phyloP scores from a whole-genome alignment of 2,888 invertebrate species.

The Sarcophaga variegata region DNA sequence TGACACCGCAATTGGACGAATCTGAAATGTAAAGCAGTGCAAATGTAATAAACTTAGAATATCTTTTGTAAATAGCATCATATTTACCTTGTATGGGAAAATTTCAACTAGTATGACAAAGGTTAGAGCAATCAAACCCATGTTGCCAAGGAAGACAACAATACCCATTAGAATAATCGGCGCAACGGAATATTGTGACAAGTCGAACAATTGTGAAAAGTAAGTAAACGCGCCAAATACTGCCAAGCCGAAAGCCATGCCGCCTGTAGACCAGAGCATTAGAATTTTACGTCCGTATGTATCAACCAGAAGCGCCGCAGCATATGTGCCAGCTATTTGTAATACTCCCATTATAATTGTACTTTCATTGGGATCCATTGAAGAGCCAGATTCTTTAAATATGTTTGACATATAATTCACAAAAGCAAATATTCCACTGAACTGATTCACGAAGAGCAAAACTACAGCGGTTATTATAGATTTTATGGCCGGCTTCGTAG shows the following conservation, averaged over 20 bases:
- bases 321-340: constrained; percentile 78
- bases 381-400: constrained; percentile 75
- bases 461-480: constrained; percentile 73
- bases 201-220: constrained; percentile 66
- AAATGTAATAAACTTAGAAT: not conserved
- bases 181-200: constrained; percentile 75
- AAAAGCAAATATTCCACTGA: constrained; percentile 77
- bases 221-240: constrained; percentile 76
- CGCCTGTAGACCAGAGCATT: constrained; percentile 76
- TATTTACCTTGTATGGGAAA: constrained; percentile 77
- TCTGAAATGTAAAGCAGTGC: constrained; percentile 72
- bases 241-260: constrained; percentile 74
- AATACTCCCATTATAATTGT: constrained; percentile 78
- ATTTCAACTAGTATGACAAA: constrained; percentile 79
- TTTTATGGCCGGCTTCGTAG: constrained; percentile 74
- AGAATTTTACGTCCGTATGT: constrained; percentile 77
- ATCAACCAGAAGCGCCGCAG: constrained; percentile 77
- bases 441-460: constrained; percentile 75
- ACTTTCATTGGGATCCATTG: constrained; percentile 76
- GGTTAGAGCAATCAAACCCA: constrained; percentile 78
- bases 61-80: not conserved
- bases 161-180: constrained; percentile 77
- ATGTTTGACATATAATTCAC: constrained; percentile 79
- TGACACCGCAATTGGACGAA: constrained; percentile 76
- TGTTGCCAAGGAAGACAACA: constrained; percentile 76